Evolutionary conservation across 2,797 vertebrate genomes (phyloP), one percentile per base, ranked within the genome.

Genomic region (Paguma larvata): DNA sequence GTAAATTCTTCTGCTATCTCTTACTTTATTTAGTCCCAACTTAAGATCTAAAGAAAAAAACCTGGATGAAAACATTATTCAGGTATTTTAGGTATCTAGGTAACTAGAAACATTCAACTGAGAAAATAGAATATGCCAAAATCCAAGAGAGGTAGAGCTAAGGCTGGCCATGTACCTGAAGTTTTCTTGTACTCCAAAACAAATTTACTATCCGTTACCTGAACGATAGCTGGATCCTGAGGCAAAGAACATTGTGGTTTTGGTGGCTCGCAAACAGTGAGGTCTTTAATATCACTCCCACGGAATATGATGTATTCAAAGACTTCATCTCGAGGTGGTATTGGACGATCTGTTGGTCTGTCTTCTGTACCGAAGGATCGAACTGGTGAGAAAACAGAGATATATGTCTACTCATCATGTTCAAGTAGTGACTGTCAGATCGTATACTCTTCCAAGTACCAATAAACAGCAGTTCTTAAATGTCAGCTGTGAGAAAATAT

Each of bases 221-320:
- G 99, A 96, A 99, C 99, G 44, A 99, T 99, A 94, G 99, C 99
- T 77, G 99, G 99, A 97, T 99, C 99, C 98, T 99, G 99, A 90
- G 99, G 99, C 98, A 99, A 98, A 75, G 98, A 99, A 97, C 99
- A 99, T 30, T 99, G 99, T 70, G 99, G 99, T 98, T 99, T 99
- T 18, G 99, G 99, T 0, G 99, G 99, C 98, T 99, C 99, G 98
- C 99, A 99, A 12, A 99, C 99, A 2, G 99, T 99, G n/a, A 99
- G 98, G 96, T 99, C 99, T 98, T 99, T 99, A 79, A 99, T 99
- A 96, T 99, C 99, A 87, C 99, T 99, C 77, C 99, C 99, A 32
- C 99, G 98, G 96, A 99, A 99, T 97, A 99, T 99, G 88, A 99
- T 99, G 94, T 99, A 99, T 98, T 99, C 99, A 80, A 99, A 99